Conservation (phyloP, 2,888 invertebrate genomes). For the Tethea ocularis region DNA sequence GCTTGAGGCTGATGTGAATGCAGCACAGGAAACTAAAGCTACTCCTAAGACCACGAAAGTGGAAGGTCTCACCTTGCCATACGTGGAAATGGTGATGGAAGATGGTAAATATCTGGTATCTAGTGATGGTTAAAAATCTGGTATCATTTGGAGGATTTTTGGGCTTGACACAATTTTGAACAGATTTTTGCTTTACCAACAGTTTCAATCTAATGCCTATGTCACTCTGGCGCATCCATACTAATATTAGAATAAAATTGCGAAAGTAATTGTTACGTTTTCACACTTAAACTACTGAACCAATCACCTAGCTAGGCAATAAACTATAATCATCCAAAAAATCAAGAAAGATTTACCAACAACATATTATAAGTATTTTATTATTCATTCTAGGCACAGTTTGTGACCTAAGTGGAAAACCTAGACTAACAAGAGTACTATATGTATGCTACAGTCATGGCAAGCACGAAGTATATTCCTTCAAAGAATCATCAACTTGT, state of each 20-base stretch:
- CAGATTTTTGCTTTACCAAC: no score
- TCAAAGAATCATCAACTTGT: slow-evolving; percentile 97
- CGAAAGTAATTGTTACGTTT: no score
- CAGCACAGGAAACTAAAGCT: slow-evolving; percentile 78
- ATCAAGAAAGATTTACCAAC: no score
- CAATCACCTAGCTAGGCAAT: no score
- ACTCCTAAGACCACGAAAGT: slow-evolving; percentile 88
- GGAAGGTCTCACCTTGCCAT: slow-evolving; percentile 94
- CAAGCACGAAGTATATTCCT: slow-evolving; percentile 95
- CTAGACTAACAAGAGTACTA: slow-evolving; percentile 90
- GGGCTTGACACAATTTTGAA: no score
- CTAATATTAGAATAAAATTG: no score
- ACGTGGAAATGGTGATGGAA: slow-evolving; percentile 92
- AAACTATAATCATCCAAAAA: no score
- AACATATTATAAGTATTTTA: no score
- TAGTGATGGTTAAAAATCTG: neutral
- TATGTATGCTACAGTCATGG: slow-evolving; percentile 96
- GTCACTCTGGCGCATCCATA: no score
- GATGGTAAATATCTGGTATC: slow-evolving; percentile 85
- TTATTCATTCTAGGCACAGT: slow-evolving; percentile 82
- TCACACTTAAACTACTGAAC: no score
- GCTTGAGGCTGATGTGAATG: slow-evolving; percentile 77
- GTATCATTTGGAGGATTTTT: no score
- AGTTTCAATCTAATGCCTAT: no score
- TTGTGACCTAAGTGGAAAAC: slow-evolving; percentile 95